phyloP scores from a whole-genome alignment of 2,888 invertebrate genomes.

The Venustoraphidia nigricollis region DNA sequence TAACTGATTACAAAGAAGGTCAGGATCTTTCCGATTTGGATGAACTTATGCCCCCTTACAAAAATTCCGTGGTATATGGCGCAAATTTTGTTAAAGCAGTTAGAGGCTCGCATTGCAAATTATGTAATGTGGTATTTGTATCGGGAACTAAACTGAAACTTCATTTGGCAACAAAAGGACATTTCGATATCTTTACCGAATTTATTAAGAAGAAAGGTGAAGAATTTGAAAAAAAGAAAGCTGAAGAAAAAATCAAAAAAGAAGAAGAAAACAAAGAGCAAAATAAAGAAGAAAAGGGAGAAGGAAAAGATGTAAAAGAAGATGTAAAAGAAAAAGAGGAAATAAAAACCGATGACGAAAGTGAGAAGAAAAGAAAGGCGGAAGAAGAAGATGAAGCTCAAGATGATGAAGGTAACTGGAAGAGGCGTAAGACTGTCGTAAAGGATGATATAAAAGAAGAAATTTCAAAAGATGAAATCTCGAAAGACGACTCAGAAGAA shows the following conservation, averaged over 20 bases:
- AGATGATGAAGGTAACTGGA: conserved; percentile 32
- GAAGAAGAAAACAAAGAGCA: conserved; percentile 28
- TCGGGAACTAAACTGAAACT: conserved; percentile 41
- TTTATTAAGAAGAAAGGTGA: conserved; percentile 16
- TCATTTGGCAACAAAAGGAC: conserved; percentile 47
- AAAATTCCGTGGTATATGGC: conserved; percentile 20
- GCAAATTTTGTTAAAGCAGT: conserved; percentile 41
- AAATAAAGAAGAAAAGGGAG: conserved; percentile 17
- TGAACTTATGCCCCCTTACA: conserved; percentile 25
- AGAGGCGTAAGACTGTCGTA: conserved; percentile 25
- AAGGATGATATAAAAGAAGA: too few relatives aligned
- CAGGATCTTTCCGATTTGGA: conserved; percentile 29
- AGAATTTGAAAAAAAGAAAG: too few relatives aligned
- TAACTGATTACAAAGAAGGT: conserved; percentile 32
- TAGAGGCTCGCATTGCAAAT: conserved; percentile 45
- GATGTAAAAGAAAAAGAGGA: too few relatives aligned
- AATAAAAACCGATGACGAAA: too few relatives aligned
- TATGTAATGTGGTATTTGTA: conserved; percentile 51
- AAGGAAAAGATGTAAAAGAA: conserved; percentile 9
- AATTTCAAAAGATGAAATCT: too few relatives aligned
- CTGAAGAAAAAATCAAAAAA: conserved; percentile 3
- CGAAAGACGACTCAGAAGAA: too few relatives aligned
- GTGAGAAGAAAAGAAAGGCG: too few relatives aligned
- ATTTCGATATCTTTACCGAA: conserved; percentile 47
- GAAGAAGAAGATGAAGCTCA: conserved; percentile 16